Conservation (phyloP, 2,888 invertebrate species). For the Laspeyria flexula region DNA sequence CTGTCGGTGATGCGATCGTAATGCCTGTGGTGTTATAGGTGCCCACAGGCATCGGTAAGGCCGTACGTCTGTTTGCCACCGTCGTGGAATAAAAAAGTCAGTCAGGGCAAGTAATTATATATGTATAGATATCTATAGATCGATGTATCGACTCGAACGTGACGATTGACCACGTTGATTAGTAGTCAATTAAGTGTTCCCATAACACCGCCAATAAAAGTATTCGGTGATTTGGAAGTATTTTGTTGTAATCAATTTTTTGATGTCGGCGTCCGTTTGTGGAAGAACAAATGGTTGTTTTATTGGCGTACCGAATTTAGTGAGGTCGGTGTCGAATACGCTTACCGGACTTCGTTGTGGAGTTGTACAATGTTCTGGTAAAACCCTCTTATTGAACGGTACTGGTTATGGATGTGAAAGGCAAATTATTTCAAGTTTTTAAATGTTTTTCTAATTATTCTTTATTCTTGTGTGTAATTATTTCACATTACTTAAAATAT, state of each 20-base stretch:
- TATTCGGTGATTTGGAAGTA: conserved; percentile 81
- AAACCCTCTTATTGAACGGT: conserved; percentile 23
- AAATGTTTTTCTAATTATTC: too few species aligned
- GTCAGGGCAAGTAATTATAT: too few species aligned
- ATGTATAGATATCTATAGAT: too few species aligned
- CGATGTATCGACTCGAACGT: conserved; percentile 52
- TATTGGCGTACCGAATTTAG: conserved; percentile 84
- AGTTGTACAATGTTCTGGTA: conserved; percentile 37
- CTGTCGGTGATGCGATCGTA: too few species aligned
- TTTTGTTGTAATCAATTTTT: conserved; percentile 85
- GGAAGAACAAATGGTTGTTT: conserved; percentile 74
- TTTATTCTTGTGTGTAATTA: too few species aligned
- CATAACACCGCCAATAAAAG: conserved; percentile 83
- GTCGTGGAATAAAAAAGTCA: too few species aligned
- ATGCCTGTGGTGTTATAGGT: too few species aligned
- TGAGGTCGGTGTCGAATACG: conserved; percentile 71
- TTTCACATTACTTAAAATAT: too few species aligned
- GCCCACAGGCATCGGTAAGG: too few species aligned
- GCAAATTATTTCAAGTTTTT: too few species aligned
- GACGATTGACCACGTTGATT: conserved; percentile 64
- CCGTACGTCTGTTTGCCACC: too few species aligned
- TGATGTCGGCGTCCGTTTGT: conserved; percentile 81
- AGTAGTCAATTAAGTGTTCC: conserved; percentile 82
- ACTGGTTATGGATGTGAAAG: conserved; percentile 9
- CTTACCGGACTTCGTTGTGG: conserved; percentile 56